Base-by-base conservation (phyloP, 1,140 invertebrate genomes). In the Protaetia brevitarsis region DNA sequence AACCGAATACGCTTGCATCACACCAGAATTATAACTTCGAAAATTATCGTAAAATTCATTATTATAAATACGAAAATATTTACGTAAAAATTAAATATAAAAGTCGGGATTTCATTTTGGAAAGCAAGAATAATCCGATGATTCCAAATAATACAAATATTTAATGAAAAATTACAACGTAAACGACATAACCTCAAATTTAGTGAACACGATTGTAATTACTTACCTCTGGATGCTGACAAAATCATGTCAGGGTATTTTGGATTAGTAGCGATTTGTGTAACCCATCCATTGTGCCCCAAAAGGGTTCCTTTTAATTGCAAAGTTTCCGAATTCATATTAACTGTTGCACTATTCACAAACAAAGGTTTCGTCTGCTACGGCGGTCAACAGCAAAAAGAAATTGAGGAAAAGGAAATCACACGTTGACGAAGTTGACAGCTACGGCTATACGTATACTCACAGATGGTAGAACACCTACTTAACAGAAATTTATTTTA, bases 231-330 rank as follows among this genome's bases (percentile, higher is more conserved):
- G 73, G 97, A 99, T 68, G 96, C 93, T 36, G 97, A 99, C 79
- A 99, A 85, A 79, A 99, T 95, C 86, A 95, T 96, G 77, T 99
- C 96, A 51, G 96, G 95, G 85, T 95, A 97, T 85, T 97, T 96
- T 13, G 96, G 95, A 79, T 97, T 99, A 63, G 97, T 99, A n/a
- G 97, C 97, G 77, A 99, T 99, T 88, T 99, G 97, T 37, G 97
- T 99, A 73, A 99, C 96, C 96, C 96, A 99, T 73, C 95, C 96
- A 88, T 93, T 97, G 82, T 99, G 97, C 16, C 97, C 97, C 69
- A 90, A 85, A 70, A 99, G 88, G 75, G 91, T 97, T 63, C 96
- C 96, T 78, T 93, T 87, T 67, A 96, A 82, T 79, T 96, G 94
- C 78, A 98, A 85, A 74, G 94, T 94, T 87, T 97, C 95, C n/a